phyloP scores from a whole-genome alignment of 2,888 invertebrate genomes.

The Drosophila mercatorum region DNA sequence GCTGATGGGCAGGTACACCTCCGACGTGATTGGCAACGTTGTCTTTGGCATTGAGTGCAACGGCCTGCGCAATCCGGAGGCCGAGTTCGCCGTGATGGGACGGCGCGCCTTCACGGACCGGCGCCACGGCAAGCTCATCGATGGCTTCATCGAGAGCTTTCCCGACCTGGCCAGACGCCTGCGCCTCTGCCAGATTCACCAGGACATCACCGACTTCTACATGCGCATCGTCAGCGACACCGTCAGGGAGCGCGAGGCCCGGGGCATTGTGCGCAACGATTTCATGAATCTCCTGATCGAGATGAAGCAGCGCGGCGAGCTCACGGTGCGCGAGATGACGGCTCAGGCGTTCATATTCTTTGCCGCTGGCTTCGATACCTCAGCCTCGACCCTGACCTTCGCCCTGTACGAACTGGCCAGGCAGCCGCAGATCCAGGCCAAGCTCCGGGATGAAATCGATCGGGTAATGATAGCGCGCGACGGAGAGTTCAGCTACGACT shows the following conservation, averaged over 20 bases:
- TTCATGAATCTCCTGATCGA: constrained; percentile 85
- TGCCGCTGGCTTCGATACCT: constrained; percentile 86
- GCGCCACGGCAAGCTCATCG: constrained; percentile 43
- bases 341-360: constrained; percentile 86
- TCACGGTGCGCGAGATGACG: constrained; percentile 84
- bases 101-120: constrained; percentile 64
- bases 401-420: constrained; percentile 85
- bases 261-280: constrained; percentile 82
- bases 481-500: constrained; percentile 83
- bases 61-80: constrained; percentile 81
- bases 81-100: constrained; percentile 81
- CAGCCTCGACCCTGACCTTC: constrained; percentile 84
- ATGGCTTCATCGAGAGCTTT: constrained; percentile 58
- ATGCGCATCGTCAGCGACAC: constrained; percentile 81
- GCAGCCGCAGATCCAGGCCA: constrained; percentile 85
- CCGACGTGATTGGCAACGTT: constrained; percentile 85
- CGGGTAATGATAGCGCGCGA: constrained; percentile 78
- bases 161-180: constrained; percentile 62
- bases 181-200: constrained; percentile 57
- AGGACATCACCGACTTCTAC: constrained; percentile 74
- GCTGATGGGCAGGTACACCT: constrained; percentile 83
- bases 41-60: constrained; percentile 85
- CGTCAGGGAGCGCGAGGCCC: constrained; percentile 80
- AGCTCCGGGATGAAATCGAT: constrained; percentile 84
- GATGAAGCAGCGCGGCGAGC: constrained; percentile 68